phyloP scores from a whole-genome alignment of 2,113 vertebrate species.

The Limnothrissa miodon region DNA sequence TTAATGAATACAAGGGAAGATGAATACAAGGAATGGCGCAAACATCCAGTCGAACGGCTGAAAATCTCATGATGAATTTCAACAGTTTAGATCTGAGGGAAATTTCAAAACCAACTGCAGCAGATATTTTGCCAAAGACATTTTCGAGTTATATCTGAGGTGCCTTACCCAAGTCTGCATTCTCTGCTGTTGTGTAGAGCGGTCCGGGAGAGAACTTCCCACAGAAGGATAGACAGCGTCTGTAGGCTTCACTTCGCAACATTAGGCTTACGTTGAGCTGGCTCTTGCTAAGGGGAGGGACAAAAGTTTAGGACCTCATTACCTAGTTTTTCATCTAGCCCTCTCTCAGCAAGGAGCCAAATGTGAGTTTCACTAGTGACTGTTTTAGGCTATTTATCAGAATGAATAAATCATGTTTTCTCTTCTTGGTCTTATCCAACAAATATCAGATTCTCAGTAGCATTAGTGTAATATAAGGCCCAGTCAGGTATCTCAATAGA shows the following conservation, averaged over 20 bases:
- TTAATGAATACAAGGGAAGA: neutral
- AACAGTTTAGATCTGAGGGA: neutral
- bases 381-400: neutral
- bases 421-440: too few relatives aligned
- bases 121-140: neutral
- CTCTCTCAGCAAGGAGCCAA: neutral
- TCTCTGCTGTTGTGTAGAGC: conserved; percentile 5
- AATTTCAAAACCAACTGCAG: neutral
- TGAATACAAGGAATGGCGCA: neutral
- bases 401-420: neutral
- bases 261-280: neutral
- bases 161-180: conserved; percentile 16
- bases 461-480: too few relatives aligned
- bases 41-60: neutral
- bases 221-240: conserved; percentile 31
- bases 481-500: neutral
- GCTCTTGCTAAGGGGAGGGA: conserved; percentile 62
- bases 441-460: neutral
- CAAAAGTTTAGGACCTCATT: conserved; percentile 51
- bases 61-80: neutral
- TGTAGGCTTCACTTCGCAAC: conserved; percentile 35
- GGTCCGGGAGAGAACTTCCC: conserved; percentile 30
- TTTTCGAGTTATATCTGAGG: neutral
- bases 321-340: neutral
- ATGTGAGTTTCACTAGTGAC: neutral